Evolutionary conservation across 2,888 invertebrate species (phyloP), one percentile per base, ranked within the genome.

Genomic region (Syritta pipiens): DNA sequence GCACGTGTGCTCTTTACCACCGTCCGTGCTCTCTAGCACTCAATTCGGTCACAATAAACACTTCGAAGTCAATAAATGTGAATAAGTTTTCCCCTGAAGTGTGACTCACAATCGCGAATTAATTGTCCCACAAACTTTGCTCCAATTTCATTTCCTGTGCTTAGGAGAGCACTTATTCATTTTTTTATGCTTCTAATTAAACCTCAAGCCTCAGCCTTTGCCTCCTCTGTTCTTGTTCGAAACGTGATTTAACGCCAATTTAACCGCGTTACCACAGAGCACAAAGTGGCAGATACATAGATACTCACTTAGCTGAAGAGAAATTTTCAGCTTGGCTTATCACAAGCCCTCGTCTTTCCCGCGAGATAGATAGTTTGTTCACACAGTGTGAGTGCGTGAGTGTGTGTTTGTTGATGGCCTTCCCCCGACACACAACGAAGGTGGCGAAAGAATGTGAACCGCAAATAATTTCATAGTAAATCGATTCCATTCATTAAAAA

Each of bases 171-270:
- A n/a, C n/a, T n/a, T n/a, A n/a, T n/a, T n/a, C n/a, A n/a, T n/a
- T n/a, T n/a, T n/a, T n/a, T n/a, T n/a, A n/a, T n/a, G n/a, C n/a
- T n/a, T n/a, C n/a, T n/a, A n/a, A n/a, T n/a, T n/a, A n/a, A n/a
- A n/a, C n/a, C n/a, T n/a, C n/a, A n/a, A n/a, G n/a, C n/a, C n/a
- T n/a, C n/a, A n/a, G n/a, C n/a, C n/a, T n/a, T n/a, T n/a, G n/a
- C n/a, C n/a, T n/a, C 19, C 17, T 62, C 20, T 19, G 40, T 40
- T 17, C 40, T 55, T 55, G 30, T 55, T 40, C 14, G 5, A 59
- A 72, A 68, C 55, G 55, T 62, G 68, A 68, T 76, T 76, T 68
- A 76, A 68, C 68, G 68, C 55, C 68, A 76, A 68, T 76, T 68
- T 76, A 76, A 62, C 75, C 28, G 48, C 7, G 30, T 30, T 19